Evolutionary conservation across 35 echinoderm and acorn worm genomes (phyloP).

Genomic region (Chiridota heheva): DNA sequence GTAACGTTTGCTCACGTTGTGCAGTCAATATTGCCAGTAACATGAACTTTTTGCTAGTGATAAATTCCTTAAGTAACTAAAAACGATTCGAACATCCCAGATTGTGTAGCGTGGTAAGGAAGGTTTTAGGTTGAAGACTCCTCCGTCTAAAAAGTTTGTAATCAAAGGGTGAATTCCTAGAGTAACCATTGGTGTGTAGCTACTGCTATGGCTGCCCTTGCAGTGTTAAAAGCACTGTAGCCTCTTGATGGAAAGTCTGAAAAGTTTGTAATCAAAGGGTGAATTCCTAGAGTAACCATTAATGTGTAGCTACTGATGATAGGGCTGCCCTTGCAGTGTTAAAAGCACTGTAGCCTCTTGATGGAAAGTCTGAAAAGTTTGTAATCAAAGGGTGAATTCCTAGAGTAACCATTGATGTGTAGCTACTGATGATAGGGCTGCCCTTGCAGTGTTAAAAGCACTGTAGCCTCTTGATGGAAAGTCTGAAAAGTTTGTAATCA

Average conservation of each 20-base stretch:
- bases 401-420: too few species aligned
- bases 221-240: too few species aligned
- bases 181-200: too few species aligned
- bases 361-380: too few species aligned
- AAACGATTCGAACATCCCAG: constrained; percentile 62
- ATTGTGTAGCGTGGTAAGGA: constrained; percentile 42
- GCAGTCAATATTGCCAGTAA: constrained; percentile 41
- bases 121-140: constrained; percentile 61
- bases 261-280: too few species aligned
- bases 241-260: too few species aligned
- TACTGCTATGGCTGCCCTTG: constrained; percentile 35
- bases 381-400: too few species aligned
- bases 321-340: constrained; percentile 60
- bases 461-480: too few species aligned
- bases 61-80: constrained; percentile 32
- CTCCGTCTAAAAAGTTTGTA: constrained; percentile 54
- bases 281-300: too few species aligned
- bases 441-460: constrained; percentile 33
- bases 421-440: too few species aligned
- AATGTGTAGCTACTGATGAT: too few species aligned
- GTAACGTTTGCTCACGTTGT: constrained; percentile 57
- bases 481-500: constrained; percentile 44
- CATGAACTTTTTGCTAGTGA: background rate
- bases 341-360: too few species aligned
- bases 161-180: constrained; percentile 60